Percentiles rank a stretch among this genome's conserved stretches.
phyloP scores from a whole-genome alignment of 2,113 vertebrate genomes.

The Anseranas semipalmata region DNA sequence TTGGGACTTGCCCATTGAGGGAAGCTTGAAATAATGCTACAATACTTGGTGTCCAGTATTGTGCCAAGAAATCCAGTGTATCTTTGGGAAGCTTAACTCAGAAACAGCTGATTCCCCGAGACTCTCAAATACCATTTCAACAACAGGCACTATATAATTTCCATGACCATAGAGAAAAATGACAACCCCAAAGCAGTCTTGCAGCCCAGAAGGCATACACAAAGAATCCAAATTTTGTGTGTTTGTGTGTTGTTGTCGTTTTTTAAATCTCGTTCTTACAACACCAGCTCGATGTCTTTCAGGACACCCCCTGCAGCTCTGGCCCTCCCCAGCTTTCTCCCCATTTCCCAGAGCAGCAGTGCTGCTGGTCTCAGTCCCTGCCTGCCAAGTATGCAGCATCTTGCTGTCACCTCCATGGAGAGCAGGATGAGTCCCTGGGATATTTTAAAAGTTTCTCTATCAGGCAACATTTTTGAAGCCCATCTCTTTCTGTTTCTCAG shows the following conservation, averaged over 20 bases:
- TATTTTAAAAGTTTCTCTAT: neutral
- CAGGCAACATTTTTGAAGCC: neutral
- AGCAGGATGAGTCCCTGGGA: neutral
- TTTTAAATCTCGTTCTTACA: neutral
- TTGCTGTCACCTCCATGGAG: neutral
- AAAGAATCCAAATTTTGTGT: neutral
- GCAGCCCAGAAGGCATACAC: neutral
- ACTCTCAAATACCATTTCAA: neutral
- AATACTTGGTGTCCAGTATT: neutral
- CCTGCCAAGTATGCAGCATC: neutral
- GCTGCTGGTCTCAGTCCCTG: neutral
- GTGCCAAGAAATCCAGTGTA: slow-evolving; percentile 22
- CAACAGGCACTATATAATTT: neutral
- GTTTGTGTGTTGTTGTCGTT: neutral
- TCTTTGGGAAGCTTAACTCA: slow-evolving; percentile 24
- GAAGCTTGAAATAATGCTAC: slow-evolving; percentile 46
- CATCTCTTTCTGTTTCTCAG: neutral
- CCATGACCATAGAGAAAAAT: neutral
- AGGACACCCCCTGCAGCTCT: neutral
- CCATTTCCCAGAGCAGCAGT: neutral
- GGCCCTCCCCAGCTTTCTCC: neutral
- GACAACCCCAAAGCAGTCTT: neutral
- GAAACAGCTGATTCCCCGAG: slow-evolving; percentile 25
- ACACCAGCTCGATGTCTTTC: neutral
- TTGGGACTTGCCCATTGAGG: slow-evolving; percentile 52